Conservation (phyloP, 2,888 invertebrate species). For the Tubulanus polymorphus region DNA sequence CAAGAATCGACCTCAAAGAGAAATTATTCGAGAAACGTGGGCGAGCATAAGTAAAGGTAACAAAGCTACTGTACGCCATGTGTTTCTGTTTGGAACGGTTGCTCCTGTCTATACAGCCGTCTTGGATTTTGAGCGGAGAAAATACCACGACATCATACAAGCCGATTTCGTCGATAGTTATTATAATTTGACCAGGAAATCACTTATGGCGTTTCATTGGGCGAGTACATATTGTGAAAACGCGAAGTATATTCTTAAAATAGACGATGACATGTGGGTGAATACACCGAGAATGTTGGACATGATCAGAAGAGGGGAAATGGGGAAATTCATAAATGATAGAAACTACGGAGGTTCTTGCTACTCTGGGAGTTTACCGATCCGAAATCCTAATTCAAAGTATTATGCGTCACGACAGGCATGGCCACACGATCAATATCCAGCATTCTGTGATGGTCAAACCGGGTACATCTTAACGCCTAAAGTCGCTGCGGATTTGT, state of each 20-base stretch:
- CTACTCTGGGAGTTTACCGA: conserved; percentile 15
- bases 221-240: conserved; percentile 11
- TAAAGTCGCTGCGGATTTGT: conserved; percentile 25
- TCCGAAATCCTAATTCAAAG: conserved; percentile 28
- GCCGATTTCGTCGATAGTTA: conserved; percentile 21
- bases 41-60: conserved; percentile 13
- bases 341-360: conserved; percentile 27
- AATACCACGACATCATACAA: conserved; percentile 18
- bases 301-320: background rate
- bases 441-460: conserved; percentile 36
- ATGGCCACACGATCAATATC: conserved; percentile 33
- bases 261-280: conserved; percentile 36
- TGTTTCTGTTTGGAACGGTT: conserved; percentile 20
- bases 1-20: conserved; percentile 9
- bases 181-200: conserved; percentile 22
- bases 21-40: conserved; percentile 23
- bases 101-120: conserved; percentile 1
- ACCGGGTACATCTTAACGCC: conserved; percentile 33
- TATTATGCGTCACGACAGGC: conserved; percentile 31
- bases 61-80: conserved; percentile 17
- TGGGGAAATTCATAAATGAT: conserved; percentile 12
- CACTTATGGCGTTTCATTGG: conserved; percentile 22
- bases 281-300: conserved; percentile 20
- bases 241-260: conserved; percentile 25
- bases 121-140: conserved; percentile 12